Conservation (phyloP, 2,888 invertebrate species). For the Conomelus anceps region DNA sequence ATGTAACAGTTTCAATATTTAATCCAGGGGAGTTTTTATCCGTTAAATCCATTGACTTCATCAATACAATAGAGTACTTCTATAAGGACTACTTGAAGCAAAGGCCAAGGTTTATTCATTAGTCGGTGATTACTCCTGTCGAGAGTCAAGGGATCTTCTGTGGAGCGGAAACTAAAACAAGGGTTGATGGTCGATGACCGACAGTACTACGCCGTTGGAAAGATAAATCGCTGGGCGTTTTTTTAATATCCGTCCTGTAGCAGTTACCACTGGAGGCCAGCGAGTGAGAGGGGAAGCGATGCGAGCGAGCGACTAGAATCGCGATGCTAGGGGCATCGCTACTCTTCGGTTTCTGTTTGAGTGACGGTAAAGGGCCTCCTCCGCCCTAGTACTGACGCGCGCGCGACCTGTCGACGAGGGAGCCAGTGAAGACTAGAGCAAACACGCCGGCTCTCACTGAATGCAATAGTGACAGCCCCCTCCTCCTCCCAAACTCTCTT, state of each 20-base stretch:
- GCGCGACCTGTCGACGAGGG: neutral
- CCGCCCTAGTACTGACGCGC: neutral
- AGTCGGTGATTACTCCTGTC: neutral
- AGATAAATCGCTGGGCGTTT: neutral
- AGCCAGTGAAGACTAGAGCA: neutral
- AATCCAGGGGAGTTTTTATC: no score
- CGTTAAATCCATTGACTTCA: no score
- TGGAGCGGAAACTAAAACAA: neutral
- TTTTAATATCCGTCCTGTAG: neutral
- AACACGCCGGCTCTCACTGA: neutral
- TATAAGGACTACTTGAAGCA: no score
- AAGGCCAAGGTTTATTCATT: neutral
- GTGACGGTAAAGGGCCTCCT: neutral
- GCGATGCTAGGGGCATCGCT: neutral
- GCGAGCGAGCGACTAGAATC: neutral
- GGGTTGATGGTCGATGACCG: neutral
- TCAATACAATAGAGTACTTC: no score
- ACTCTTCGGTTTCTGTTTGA: neutral
- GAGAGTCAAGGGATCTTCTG: neutral
- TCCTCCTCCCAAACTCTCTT: neutral
- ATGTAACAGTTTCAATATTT: no score
- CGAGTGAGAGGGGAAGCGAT: neutral
- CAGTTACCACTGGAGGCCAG: neutral
- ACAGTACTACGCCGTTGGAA: neutral
- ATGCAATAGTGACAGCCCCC: neutral